A percentile compares a stretch with the other conserved stretches of the same genome.
These are phyloP conservation scores for Crocuta crocuta DNA, from an alignment of 2,113 vertebrate genomes.

Conservation along the genomic window DNA sequence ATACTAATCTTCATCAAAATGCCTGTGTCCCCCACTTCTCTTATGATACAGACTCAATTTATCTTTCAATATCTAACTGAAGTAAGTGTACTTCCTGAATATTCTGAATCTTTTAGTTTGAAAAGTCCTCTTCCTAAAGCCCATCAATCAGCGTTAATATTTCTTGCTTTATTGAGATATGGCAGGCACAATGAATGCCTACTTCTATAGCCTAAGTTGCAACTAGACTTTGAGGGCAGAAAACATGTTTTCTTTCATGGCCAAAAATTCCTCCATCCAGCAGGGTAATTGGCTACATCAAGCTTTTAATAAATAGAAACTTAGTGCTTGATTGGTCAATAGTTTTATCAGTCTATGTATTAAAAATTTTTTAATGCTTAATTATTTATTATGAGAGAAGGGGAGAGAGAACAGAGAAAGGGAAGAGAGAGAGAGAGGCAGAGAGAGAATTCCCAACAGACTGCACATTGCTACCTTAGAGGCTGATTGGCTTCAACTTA, in stretches of 20 bases:
- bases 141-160: not conserved
- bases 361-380: too few species aligned
- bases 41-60: not conserved
- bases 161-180: not conserved
- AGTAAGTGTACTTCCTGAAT: not conserved
- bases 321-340: not conserved
- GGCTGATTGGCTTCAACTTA: too few species aligned
- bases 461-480: too few species aligned
- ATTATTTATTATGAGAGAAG: too few species aligned
- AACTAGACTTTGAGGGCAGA: not conserved
- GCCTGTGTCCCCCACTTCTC: not conserved
- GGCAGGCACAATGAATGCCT: not conserved
- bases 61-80: slow-evolving; percentile 32
- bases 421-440: too few species aligned
- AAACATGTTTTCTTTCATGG: not conserved
- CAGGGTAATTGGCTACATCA: not conserved
- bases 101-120: not conserved
- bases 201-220: not conserved
- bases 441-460: too few species aligned
- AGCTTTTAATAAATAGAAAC: not conserved
- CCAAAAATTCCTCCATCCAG: not conserved
- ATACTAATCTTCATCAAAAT: not conserved
- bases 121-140: slow-evolving; percentile 18
- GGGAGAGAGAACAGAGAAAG: too few species aligned
- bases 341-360: too few species aligned